Evolutionary conservation across 1,140 invertebrate species (phyloP).

Genomic region (Camponotus floridanus): DNA sequence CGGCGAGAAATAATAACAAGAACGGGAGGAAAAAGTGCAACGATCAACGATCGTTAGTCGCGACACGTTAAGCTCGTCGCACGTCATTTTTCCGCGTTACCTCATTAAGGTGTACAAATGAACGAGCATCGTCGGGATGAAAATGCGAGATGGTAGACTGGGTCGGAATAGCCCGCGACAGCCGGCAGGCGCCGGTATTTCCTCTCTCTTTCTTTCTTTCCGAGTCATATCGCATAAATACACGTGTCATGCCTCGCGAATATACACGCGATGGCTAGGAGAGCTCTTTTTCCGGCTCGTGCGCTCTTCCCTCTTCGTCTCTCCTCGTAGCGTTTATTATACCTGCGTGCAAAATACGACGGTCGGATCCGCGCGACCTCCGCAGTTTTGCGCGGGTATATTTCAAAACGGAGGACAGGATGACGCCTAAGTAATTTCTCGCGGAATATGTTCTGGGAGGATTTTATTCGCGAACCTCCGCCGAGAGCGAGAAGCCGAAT

Average conservation of each 20-base stretch:
- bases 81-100: slow-evolving; percentile 6
- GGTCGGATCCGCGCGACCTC: slow-evolving; percentile 42
- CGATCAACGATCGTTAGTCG: background rate
- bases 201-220: background rate
- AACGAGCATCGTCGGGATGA: slow-evolving; percentile 53
- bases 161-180: slow-evolving; percentile 59
- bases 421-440: slow-evolving; percentile 58
- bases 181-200: slow-evolving; percentile 63
- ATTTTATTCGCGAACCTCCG: slow-evolving; percentile 19
- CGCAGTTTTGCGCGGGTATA: slow-evolving; percentile 46
- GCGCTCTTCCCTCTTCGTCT: background rate
- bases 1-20: background rate
- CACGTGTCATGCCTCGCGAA: slow-evolving; percentile 61
- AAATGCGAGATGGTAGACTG: slow-evolving; percentile 32
- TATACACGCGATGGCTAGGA: slow-evolving; percentile 46
- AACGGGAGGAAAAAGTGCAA: background rate
- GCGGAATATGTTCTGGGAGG: slow-evolving; percentile 11
- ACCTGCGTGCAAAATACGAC: slow-evolving; percentile 56
- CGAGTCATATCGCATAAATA: slow-evolving; percentile 71
- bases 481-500: background rate
- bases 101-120: slow-evolving; percentile 38
- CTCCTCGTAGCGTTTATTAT: slow-evolving; percentile 28
- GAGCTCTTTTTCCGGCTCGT: slow-evolving; percentile 18
- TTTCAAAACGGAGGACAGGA: slow-evolving; percentile 49
- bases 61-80: background rate